Evolutionary conservation across 1,140 invertebrate genomes (phyloP), one percentile per base, ranked within the genome.

Genomic region (Papilio xuthus): DNA sequence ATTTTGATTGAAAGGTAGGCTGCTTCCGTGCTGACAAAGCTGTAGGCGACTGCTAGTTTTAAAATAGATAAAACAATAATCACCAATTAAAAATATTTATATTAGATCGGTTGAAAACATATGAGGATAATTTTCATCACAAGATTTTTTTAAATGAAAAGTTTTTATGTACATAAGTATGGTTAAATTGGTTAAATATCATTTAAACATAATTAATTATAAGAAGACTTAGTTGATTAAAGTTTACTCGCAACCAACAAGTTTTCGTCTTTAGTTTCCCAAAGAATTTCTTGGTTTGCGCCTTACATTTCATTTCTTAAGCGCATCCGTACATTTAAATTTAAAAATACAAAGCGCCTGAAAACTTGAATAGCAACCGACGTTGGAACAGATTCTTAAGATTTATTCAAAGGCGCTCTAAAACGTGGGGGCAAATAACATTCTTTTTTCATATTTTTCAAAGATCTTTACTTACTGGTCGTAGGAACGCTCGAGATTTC

Each of bases 301-400:
- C 15, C 20, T 63, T 28, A 63, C 23, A 63, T 63, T 63, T 63
- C 23, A 60, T 60, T 60, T 60, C 20, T 26, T 12, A 60, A 60
- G 50, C 44, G 47, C 20, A 23, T 60, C 53, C 53, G 53, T 60
- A 2, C 53, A 60, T 60, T 63, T 28, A 63, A 28, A 63, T 28
- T 63, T 28, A 63, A 63, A 70, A 70, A 70, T n/a, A 70, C 37
- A 70, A 70, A 70, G 42, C 37, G 32, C 8, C 69, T 63, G 60
- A 70, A 70, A 70, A 20, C 69, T 13, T 70, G 69, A 70, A 70
- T 70, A 42, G 69, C 37, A 41, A 70, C 15, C 69, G 28, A 70
- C 69, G n/a, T 32, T 20, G 32, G 69, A 70, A 42, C 69, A 42
- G 8, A 20, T 63, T 63, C 60, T 63, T 63, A 63, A 63, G 60